Evolutionary conservation across 1,140 invertebrate genomes (phyloP).

Genomic region (Frieseomelitta varia): DNA sequence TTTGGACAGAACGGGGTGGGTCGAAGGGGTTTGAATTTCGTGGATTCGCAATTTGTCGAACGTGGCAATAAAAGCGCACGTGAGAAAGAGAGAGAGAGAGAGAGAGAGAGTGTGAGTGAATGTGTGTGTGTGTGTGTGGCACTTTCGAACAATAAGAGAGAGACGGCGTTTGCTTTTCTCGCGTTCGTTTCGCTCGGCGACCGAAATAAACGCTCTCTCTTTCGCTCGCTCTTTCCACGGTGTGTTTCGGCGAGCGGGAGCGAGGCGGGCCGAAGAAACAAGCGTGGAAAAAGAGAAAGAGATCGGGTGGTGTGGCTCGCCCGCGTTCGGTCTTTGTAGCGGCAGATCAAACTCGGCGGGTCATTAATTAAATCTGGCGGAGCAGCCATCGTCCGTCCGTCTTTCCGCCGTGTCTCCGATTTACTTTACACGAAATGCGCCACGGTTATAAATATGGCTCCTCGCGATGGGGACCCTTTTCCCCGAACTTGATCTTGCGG

Average conservation of each 20-base stretch:
- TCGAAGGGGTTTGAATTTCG: neutral
- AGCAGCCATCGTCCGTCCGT: conserved; percentile 70
- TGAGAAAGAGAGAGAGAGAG: neutral
- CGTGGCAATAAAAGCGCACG: neutral
- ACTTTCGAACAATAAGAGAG: conserved; percentile 27
- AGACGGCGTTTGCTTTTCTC: conserved; percentile 44
- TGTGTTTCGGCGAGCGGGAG: neutral
- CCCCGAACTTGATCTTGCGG: conserved; percentile 66
- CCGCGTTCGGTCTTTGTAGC: conserved; percentile 71
- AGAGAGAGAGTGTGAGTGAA: no score
- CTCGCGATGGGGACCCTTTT: conserved; percentile 64
- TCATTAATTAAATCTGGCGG: conserved; percentile 79
- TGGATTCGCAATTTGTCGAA: conserved; percentile 8
- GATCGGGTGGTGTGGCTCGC: neutral
- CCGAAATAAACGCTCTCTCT: conserved; percentile 57
- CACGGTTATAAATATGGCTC: conserved; percentile 69
- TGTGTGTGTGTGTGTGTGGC: neutral
- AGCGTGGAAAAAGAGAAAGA: conserved; percentile 43
- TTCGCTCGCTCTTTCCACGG: conserved; percentile 17
- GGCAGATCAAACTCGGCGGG: conserved; percentile 79
- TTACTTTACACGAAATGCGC: conserved; percentile 69
- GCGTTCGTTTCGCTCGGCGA: conserved; percentile 32
- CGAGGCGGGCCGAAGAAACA: neutral
- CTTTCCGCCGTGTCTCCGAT: conserved; percentile 67
- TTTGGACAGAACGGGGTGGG: no score